Evolutionary conservation across 1,140 invertebrate species (phyloP).

Genomic region (Drosophila insularis): DNA sequence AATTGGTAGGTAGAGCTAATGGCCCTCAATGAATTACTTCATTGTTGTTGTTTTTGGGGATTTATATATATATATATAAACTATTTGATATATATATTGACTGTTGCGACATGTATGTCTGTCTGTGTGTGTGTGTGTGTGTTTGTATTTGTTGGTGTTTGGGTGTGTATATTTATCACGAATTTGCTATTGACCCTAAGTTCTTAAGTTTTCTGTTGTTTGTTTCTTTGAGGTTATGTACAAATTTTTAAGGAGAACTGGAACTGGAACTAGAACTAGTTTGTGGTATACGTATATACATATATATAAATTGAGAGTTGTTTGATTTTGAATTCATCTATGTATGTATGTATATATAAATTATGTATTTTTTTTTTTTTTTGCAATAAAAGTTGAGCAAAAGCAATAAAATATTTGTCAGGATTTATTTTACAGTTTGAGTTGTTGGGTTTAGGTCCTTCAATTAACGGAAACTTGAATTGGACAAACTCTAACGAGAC

Average conservation of each 20-base stretch:
- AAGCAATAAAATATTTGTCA: slow-evolving; percentile 26
- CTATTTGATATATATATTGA: not conserved
- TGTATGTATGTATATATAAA: slow-evolving; percentile 9
- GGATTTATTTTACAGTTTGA: slow-evolving; percentile 46
- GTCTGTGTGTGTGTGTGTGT: slow-evolving; percentile 13
- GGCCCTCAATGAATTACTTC: slow-evolving; percentile 22
- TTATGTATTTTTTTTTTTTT: too few species aligned
- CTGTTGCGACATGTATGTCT: not conserved
- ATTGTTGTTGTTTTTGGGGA: not conserved
- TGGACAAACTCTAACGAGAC: slow-evolving; percentile 52
- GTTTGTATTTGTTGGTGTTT: slow-evolving; percentile 12
- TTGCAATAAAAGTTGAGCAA: slow-evolving; percentile 36
- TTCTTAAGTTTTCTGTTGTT: slow-evolving; percentile 23
- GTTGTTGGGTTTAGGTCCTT: slow-evolving; percentile 7
- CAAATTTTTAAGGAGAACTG: slow-evolving; percentile 24
- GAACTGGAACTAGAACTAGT: slow-evolving; percentile 1
- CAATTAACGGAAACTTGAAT: slow-evolving; percentile 27
- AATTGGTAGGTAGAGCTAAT: slow-evolving; percentile 26
- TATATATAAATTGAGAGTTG: not conserved
- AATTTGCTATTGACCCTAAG: slow-evolving; percentile 14
- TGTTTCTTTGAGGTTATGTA: slow-evolving; percentile 50
- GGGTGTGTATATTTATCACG: not conserved
- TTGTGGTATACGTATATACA: slow-evolving; percentile 8
- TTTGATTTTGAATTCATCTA: slow-evolving; percentile 10
- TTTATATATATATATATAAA: slow-evolving; percentile 8